Percentiles rank a stretch among this genome's conserved stretches.
phyloP scores from a whole-genome alignment of 2,888 invertebrate genomes.

The Cacoxenus indagator region DNA sequence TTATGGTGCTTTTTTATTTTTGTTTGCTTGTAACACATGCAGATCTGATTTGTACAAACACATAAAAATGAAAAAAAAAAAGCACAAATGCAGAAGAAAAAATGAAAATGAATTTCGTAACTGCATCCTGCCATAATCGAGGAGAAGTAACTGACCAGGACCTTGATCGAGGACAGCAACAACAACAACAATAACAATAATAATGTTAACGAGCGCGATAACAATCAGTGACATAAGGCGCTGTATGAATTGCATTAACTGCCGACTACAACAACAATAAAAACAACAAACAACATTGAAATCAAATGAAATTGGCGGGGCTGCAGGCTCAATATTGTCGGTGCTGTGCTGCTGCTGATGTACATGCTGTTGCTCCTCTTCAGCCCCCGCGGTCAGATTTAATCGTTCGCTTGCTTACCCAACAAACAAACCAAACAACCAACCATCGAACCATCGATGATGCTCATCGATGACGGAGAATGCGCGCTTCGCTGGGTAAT shows the following conservation, averaged over 20 bases:
- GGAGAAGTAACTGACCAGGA: not conserved
- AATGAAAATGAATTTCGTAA: not conserved
- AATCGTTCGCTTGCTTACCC: not conserved
- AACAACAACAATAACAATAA: conserved; percentile 33
- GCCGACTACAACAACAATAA: not conserved
- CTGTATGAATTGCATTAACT: conserved; percentile 21
- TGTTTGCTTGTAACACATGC: not conserved
- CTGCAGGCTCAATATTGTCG: not conserved
- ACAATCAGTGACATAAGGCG: conserved; percentile 63
- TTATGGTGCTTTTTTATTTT: not conserved
- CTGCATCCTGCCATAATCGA: not conserved
- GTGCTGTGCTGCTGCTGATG: not conserved
- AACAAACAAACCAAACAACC: not conserved
- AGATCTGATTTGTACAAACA: not conserved
- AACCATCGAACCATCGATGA: not conserved
- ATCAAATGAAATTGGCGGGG: not conserved
- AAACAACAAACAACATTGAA: not conserved
- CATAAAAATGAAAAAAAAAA: no score
- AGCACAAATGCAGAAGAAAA: not conserved
- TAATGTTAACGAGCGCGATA: conserved; percentile 61
- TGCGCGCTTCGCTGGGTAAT: conserved; percentile 4
- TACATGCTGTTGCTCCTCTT: not conserved
- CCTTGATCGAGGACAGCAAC: not conserved
- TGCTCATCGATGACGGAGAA: not conserved
- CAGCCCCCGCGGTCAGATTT: conserved; percentile 10